Base-by-base conservation (phyloP, 2,797 vertebrate species). In the Crenichthys baileyi region DNA sequence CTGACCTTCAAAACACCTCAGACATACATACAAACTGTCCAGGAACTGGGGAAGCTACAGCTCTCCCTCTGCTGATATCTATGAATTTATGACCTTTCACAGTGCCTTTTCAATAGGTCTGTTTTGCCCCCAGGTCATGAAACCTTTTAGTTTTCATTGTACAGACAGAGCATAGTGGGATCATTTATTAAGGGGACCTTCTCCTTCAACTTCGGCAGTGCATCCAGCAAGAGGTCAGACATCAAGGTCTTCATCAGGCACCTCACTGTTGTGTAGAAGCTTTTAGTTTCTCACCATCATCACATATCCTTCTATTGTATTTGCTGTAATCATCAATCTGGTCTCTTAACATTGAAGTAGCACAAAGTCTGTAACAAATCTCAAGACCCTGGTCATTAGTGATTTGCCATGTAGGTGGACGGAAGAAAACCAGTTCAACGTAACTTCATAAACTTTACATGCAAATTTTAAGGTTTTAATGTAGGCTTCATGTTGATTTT, bases 71-170 rank as follows among this genome's bases (percentile, higher is more conserved):
- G 81, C 77, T 83, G 80, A 86, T 87, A 80, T 86, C 76, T 78
- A 48, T 82, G 87, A 80, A 88, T 90, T 84, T 79, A 82, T 90
- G 89, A 93, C 89, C 90, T 94, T 91, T 91, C 82, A 77, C 67
- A 13, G 61, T 88, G 29, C 70, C 65, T 89, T 87, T 83, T 77
- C 82, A 60, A 74, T 83, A 83, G 83, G 78, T 88, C 73, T 80
- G 82, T 46, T 85, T 82, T 76, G 53, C 77, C 88, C 79, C 5
- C 41, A 2, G 83, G 90, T 85, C 81, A 82, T 77, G 78, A 86
- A 89, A 83, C 81, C 71, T 86, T 81, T 85, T 83, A 82, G 79
- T 80, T 86, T 83, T 82, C 76, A 76, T 56, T 75, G 31, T 77
- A 75, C 72, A 56, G 79, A 77, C 68, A 65, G 70, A 84, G 73